Base-by-base conservation (phyloP, 2,888 invertebrate species). In the Dysmachus trigonus region DNA sequence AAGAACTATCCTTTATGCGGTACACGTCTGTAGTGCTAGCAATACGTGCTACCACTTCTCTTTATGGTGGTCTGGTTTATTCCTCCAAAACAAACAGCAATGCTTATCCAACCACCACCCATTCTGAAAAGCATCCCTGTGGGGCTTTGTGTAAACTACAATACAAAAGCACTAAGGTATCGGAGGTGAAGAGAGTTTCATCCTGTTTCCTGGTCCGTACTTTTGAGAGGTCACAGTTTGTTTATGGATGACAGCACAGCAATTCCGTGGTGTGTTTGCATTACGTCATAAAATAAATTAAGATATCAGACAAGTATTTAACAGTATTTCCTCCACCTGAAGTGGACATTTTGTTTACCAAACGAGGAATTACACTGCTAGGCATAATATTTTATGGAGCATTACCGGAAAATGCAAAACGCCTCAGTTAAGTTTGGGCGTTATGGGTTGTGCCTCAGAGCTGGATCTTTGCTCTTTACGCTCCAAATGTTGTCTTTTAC, bases 241-340 rank as follows among this genome's bases (percentile, higher is more conserved):
- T 77, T 77, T 77, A 77, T 77, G 77, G 41, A 77, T 47, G 77
- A 77, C 77, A 77, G 77, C 41, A 77, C 47, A 47, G 77, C 77
- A 47, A 77, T 77, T 41, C 35, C 77, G 77, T 77, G 77, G 77
- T 77, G 38, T 77, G 77, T 77, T 77, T 77, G 77, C 77, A 47
- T 77, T 77, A 77, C 47, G 47, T 77, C 47, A 41, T 77, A 77
- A 82, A 82, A 82, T 82, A 82, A 82, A 82, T 82, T 82, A 62
- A 82, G 81, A 82, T 35, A 82, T 82, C 81, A 62, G 81, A 82
- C 81, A 82, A 62, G 81, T 82, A 82, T 33, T 82, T 77, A 77
- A 77, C 51, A 30, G 47, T 77, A 77, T 77, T 77, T 31, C 41
- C 22, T 35, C 47, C 77, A 77, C 77, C 77, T 77, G 77, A 77